A percentile compares a stretch with the other conserved stretches of the same genome.
phyloP scores from a whole-genome alignment of 2,797 vertebrate genomes.

The Amblyopsis hoosieri region DNA sequence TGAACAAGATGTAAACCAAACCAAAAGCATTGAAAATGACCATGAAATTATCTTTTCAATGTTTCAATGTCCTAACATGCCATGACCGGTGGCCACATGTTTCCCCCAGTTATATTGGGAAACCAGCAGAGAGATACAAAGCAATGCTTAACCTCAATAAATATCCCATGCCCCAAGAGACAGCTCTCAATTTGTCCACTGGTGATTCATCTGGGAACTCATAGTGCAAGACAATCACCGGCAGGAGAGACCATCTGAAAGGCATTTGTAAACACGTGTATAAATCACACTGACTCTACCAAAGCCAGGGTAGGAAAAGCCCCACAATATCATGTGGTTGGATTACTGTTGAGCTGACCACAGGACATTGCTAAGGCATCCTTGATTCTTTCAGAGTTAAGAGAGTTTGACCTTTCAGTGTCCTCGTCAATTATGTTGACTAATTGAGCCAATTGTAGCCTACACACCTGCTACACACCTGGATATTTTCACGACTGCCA shows the following conservation, averaged over 20 bases:
- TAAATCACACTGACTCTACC: slow-evolving; percentile 75
- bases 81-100: slow-evolving; percentile 75
- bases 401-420: slow-evolving; percentile 56
- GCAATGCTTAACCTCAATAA: slow-evolving; percentile 78
- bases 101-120: slow-evolving; percentile 63
- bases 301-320: slow-evolving; percentile 53
- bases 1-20: slow-evolving; percentile 68
- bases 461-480: slow-evolving; percentile 28
- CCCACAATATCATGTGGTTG: slow-evolving; percentile 62
- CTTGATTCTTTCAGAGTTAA: slow-evolving; percentile 63
- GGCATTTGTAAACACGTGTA: slow-evolving; percentile 76
- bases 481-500: slow-evolving; percentile 12
- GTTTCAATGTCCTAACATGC: slow-evolving; percentile 77
- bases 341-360: slow-evolving; percentile 55
- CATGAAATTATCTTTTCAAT: slow-evolving; percentile 68
- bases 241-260: slow-evolving; percentile 73
- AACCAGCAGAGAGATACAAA: slow-evolving; percentile 69
- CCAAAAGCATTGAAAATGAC: slow-evolving; percentile 70
- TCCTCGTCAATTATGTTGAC: slow-evolving; percentile 49
- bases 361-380: slow-evolving; percentile 58
- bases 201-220: slow-evolving; percentile 78
- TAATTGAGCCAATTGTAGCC: slow-evolving; percentile 4
- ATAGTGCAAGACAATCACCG: slow-evolving; percentile 75
- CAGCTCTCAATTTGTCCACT: slow-evolving; percentile 71
- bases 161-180: slow-evolving; percentile 69